phyloP scores from a whole-genome alignment of 2,113 vertebrate species.

The Blennius ocellaris region DNA sequence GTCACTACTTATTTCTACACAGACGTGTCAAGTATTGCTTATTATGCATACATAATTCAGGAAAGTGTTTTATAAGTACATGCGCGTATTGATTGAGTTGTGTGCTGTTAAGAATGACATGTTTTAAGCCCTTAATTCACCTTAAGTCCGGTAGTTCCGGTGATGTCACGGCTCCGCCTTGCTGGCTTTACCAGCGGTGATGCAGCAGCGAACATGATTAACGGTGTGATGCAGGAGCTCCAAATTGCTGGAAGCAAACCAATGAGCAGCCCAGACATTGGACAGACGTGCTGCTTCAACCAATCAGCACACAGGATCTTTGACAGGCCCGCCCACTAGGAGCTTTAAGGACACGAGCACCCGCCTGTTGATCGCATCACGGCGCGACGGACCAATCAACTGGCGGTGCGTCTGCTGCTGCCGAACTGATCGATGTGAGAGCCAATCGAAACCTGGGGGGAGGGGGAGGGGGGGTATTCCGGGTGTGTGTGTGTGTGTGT shows the following conservation, averaged over 20 bases:
- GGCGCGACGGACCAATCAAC: constrained; percentile 48
- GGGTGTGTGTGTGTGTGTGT: too few relatives aligned
- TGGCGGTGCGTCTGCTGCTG: constrained; percentile 59
- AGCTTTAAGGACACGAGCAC: neutral
- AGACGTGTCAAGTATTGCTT: too few relatives aligned
- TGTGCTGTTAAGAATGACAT: too few relatives aligned
- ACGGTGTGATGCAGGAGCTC: constrained; percentile 24
- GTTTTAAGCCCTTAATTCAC: too few relatives aligned
- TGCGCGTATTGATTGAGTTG: too few relatives aligned
- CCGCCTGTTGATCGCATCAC: neutral
- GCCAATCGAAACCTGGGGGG: constrained; percentile 41
- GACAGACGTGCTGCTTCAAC: constrained; percentile 3
- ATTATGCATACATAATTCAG: too few relatives aligned
- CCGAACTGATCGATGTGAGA: neutral
- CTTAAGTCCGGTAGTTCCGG: neutral
- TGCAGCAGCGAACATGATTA: constrained; percentile 56
- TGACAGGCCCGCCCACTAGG: constrained; percentile 43
- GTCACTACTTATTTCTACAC: too few relatives aligned
- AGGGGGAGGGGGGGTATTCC: neutral
- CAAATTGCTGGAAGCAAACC: constrained; percentile 24
- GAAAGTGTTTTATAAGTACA: too few relatives aligned
- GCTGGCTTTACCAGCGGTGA: constrained; percentile 16
- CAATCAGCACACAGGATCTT: constrained; percentile 26
- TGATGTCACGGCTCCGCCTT: accelerated
- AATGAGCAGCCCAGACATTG: constrained; percentile 40